phyloP scores from a whole-genome alignment of 2,113 vertebrate species.

The Sander lucioperca region DNA sequence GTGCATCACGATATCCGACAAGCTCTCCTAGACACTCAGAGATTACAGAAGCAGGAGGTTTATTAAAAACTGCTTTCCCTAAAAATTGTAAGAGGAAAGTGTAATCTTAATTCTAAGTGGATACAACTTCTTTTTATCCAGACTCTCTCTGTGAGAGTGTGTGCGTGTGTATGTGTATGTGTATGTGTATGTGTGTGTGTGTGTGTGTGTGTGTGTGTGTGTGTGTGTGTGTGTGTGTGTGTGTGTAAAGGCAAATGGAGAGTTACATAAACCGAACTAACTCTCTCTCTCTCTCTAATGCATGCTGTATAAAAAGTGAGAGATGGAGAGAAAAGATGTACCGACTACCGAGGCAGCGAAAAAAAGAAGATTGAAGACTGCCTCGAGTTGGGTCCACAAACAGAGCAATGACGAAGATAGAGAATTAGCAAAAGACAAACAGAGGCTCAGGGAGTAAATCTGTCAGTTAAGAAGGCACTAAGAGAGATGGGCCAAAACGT shows the following conservation, averaged over 20 bases:
- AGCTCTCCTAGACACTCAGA: not conserved
- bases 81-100: conserved; percentile 1
- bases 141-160: conserved; percentile 18
- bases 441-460: conserved; percentile 10
- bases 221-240: conserved; percentile 18
- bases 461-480: conserved; percentile 1
- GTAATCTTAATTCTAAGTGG: conserved; percentile 14
- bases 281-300: conserved; percentile 21
- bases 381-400: conserved; percentile 21
- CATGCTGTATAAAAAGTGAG: conserved; percentile 44
- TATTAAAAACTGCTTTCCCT: not conserved
- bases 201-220: conserved; percentile 13
- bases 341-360: not conserved
- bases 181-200: conserved; percentile 15
- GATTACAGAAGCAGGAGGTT: not conserved
- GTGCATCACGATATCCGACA: not conserved
- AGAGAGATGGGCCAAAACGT: not conserved
- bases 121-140: conserved; percentile 29
- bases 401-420: conserved; percentile 3
- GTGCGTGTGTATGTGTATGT: no score
- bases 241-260: conserved; percentile 51
- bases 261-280: conserved; percentile 69
- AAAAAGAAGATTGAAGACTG: conserved; percentile 19
- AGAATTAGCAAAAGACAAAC: conserved; percentile 30
- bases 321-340: conserved; percentile 47